A percentile compares a stretch with the other conserved stretches of the same genome.
phyloP scores from a whole-genome alignment of 2,888 invertebrate species.

The Nesidiocoris tenuis region DNA sequence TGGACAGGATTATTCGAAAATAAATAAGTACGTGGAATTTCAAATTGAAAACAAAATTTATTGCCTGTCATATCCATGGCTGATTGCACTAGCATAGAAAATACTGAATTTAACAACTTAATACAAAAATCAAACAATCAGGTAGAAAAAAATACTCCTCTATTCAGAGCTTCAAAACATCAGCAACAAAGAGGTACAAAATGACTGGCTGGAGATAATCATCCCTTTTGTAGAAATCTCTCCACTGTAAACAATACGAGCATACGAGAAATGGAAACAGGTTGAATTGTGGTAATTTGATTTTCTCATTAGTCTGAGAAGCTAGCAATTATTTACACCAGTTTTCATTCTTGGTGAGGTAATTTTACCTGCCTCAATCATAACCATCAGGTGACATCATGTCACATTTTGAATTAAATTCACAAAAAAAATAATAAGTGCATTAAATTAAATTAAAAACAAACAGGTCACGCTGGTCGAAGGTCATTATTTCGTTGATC shows the following conservation, averaged over 20 bases:
- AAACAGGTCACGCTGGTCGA: slow-evolving; percentile 15
- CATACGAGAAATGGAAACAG: too few species aligned
- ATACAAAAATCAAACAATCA: slow-evolving; percentile 22
- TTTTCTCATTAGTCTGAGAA: too few species aligned
- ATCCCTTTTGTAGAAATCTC: too few species aligned
- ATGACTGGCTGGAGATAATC: not conserved
- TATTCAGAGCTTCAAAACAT: not conserved
- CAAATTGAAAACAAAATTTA: slow-evolving; percentile 29
- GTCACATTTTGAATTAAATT: not conserved
- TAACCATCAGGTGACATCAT: not conserved
- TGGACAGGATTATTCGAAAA: too few species aligned
- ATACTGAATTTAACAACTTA: slow-evolving; percentile 12
- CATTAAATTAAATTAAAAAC: slow-evolving; percentile 10
- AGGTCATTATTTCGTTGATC: not conserved
- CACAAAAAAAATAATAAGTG: slow-evolving; percentile 17
- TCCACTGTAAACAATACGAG: too few species aligned
- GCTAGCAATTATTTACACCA: slow-evolving; percentile 19
- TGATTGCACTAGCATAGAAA: slow-evolving; percentile 33
- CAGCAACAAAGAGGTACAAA: not conserved
- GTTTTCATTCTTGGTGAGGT: slow-evolving; percentile 32
- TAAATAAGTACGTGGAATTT: not conserved
- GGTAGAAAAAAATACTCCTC: slow-evolving; percentile 4
- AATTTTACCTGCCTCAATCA: slow-evolving; percentile 11
- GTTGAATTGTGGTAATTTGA: too few species aligned
- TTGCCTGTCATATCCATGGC: slow-evolving; percentile 35